Evolutionary conservation across 2,797 vertebrate genomes (phyloP), one percentile per base, ranked within the genome.

Genomic region (Tragelaphus eurycerus): DNA sequence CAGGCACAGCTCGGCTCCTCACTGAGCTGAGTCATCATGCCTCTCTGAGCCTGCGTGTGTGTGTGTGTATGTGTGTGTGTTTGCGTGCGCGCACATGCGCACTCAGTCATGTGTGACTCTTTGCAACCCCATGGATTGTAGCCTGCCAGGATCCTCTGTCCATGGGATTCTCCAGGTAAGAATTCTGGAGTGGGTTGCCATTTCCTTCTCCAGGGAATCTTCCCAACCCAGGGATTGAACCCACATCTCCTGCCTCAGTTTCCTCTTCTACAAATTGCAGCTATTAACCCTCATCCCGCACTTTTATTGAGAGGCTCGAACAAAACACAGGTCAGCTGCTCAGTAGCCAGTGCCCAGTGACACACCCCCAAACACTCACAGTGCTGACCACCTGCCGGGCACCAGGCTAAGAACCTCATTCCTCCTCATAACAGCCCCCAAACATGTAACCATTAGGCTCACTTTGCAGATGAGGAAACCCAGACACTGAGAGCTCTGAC

Each of bases 321-420:
- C 15, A 64, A 34, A 46, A 59, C 2, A 0, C 6, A 21, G 59
- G 79, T 13, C 78, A 31, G 25, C 16, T 15, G 48, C 90, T 96
- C 38, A 12, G 48, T 6, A 34, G 85, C 29, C 43, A 2, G 43
- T 52, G 21, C 7, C n/a, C 17, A 82, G 59, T 21, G 48, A 59
- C 89, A 82, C 57, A 43, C 43, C 2, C 1, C 0, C 7, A 6
- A 43, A 59, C 11, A 0, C 31, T 55, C 57, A 13, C 55, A 5
- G 92, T 0, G 0, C 87, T 50, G 60, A 54, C 29, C 62, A 31
- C 10, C 3, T 48, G 55, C 62, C 31, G 1, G 76, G 23, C 1
- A 14, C 54, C 46, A 12, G 29, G 10, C n/a, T 12, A 14, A 89
- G 38, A 5, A 10, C 4, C 31, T 46, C 78, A 12, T 43, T 29